Conservation (phyloP, 2,888 invertebrate genomes). For the Drosophila merina region DNA sequence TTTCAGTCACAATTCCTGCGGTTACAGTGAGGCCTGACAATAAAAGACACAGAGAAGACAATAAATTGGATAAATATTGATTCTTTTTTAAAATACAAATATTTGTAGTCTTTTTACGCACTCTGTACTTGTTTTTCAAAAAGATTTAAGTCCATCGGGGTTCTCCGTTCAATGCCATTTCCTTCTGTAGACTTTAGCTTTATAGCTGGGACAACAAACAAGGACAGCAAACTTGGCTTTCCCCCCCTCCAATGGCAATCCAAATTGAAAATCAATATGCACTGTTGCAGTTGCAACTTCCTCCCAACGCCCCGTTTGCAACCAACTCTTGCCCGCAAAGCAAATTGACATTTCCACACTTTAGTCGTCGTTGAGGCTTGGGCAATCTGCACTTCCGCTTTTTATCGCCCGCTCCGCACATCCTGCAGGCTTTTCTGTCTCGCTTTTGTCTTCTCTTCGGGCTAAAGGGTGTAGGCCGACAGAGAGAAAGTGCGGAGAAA, state of each 20-base stretch:
- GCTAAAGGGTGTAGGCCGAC: neutral
- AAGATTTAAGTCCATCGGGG: neutral
- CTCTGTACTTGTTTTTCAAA: neutral
- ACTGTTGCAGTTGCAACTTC: conserved; percentile 44
- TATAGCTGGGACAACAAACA: conserved; percentile 22
- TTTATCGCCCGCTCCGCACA: conserved; percentile 44
- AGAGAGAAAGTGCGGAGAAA: conserved; percentile 7
- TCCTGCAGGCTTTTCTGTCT: conserved; percentile 54
- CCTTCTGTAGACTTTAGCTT: conserved; percentile 22
- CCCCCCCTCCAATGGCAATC: conserved; percentile 10
- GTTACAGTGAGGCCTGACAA: conserved; percentile 10
- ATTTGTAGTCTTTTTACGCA: too few species aligned
- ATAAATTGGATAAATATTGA: too few species aligned
- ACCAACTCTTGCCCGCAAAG: conserved; percentile 30
- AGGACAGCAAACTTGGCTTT: conserved; percentile 5
- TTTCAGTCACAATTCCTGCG: conserved; percentile 23
- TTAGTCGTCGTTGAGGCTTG: conserved; percentile 52
- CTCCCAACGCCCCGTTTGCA: neutral
- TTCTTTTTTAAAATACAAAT: too few species aligned
- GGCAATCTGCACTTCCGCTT: conserved; percentile 71
- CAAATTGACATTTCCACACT: conserved; percentile 77
- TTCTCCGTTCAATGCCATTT: conserved; percentile 14
- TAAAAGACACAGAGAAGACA: neutral
- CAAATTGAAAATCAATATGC: conserved; percentile 81
- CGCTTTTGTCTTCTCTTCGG: conserved; percentile 57